Base-by-base conservation (phyloP, 2,888 invertebrate species). In the Brachypalpus laphriformis region DNA sequence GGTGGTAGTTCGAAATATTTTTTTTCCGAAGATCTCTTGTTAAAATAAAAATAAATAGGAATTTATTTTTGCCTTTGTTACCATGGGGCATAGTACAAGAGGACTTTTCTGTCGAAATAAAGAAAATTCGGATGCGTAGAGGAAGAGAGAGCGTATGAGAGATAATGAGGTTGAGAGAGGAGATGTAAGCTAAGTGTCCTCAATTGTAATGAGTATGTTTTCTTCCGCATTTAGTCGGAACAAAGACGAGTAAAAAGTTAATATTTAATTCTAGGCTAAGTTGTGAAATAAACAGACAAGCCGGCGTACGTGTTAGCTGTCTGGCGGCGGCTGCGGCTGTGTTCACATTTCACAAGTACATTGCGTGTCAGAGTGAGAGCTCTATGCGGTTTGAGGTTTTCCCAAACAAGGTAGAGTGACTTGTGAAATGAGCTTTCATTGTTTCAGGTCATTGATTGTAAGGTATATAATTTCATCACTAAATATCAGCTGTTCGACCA, bases 221-320 rank as follows among this genome's bases (percentile, higher is more conserved):
- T 8, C 34, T 45, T 14, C 18, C 40, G 54, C 16, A 18, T 54
- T 28, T 18, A 2, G 40, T 6, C 11, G 25, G 40, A 56, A 57
- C 47, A 49, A 57, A 47, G 34, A 16, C 1, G 5, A 11, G 1
- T 5, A 4, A n/a, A n/a, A 11, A 20, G 47, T 47, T 34, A 9
- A 47, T 37, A 45, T n/a, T n/a, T 25, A 71, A 71, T 57, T 25
- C 22, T 34, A 14, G 8, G 5, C 34, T 8, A 57, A 34, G 9
- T 71, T 71, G 70, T 71, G 70, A 71, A 71, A 71, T 71, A 14
- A 7, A 14, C 1, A 18, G 8, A 28, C 28, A 54, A 18, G 16
- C 9, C 9, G 34, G 9, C 18, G n/a, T 40, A 20, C 25, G 57
- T 57, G 57, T 4, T 20, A 3, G n/a, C 40, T 4, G 37, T 2